Conservation (phyloP, 2,113 vertebrate species). For the Hypocryptadius cinnamomeus region DNA sequence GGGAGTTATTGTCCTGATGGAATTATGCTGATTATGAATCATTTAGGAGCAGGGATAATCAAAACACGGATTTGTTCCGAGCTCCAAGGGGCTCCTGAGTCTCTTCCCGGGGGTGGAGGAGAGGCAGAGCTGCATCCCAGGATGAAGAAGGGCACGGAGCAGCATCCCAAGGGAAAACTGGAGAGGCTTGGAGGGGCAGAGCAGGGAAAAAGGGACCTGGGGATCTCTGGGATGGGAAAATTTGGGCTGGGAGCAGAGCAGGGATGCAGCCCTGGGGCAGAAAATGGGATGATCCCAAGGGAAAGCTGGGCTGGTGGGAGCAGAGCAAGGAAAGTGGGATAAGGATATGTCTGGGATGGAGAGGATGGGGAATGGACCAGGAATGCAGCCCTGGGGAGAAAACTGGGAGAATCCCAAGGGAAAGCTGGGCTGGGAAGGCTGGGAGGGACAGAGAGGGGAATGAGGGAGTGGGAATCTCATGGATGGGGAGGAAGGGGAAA, state of each 20-base stretch:
- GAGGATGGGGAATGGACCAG: neutral
- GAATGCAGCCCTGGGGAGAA: neutral
- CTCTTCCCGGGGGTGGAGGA: neutral
- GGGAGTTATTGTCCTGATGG: neutral
- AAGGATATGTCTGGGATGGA: neutral
- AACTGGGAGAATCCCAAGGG: neutral
- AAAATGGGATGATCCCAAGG: neutral
- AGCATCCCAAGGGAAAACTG: neutral
- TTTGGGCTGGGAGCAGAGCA: neutral
- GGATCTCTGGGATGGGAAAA: neutral
- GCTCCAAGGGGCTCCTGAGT: neutral
- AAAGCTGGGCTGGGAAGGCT: neutral
- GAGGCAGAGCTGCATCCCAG: neutral
- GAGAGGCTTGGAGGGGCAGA: neutral
- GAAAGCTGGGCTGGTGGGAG: neutral
- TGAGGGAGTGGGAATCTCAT: too few species aligned
- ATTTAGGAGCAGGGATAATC: neutral
- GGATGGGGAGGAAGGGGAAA: too few species aligned
- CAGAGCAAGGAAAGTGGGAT: neutral
- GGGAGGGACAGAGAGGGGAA: too few species aligned
- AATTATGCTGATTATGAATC: neutral
- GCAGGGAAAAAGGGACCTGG: accelerated
- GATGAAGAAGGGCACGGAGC: neutral
- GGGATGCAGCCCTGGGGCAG: too few species aligned
- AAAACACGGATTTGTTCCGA: neutral